These are phyloP conservation scores for Anticlea derivata DNA, from an alignment of 2,888 invertebrate genomes.

Conservation along the genomic window DNA sequence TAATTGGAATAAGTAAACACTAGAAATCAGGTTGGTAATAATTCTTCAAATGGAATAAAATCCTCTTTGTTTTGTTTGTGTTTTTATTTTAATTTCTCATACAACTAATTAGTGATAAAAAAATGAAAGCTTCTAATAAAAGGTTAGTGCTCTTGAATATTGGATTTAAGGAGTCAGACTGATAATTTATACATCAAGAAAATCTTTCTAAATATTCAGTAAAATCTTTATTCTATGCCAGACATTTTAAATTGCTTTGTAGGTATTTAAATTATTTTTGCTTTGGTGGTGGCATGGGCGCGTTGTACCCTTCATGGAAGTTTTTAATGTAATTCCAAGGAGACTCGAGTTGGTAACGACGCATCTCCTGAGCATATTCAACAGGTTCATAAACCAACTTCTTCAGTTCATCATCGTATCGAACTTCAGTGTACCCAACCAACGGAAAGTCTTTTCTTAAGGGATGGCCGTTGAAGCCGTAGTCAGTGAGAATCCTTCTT, in stretches of 20 bases:
- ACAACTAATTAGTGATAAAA: no score
- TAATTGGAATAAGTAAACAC: no score
- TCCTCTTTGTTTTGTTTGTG: no score
- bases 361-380: constrained; percentile 67
- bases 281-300: constrained; percentile 40
- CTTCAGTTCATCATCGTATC: constrained; percentile 75
- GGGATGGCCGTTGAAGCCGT: constrained; percentile 74
- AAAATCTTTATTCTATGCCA: constrained; percentile 5
- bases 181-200: background rate
- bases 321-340: constrained; percentile 70
- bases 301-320: constrained; percentile 64
- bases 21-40: no score
- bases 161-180: background rate
- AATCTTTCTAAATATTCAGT: background rate
- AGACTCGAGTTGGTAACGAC: constrained; percentile 57
- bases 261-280: constrained; percentile 17
- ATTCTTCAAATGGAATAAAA: no score
- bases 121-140: no score
- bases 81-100: no score
- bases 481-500: constrained; percentile 71
- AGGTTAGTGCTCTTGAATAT: background rate
- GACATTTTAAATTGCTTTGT: background rate
- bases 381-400: constrained; percentile 74
- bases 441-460: constrained; percentile 73
- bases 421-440: constrained; percentile 69